Base-by-base conservation (phyloP, 2,113 vertebrate species). In the Rissa tridactyla region DNA sequence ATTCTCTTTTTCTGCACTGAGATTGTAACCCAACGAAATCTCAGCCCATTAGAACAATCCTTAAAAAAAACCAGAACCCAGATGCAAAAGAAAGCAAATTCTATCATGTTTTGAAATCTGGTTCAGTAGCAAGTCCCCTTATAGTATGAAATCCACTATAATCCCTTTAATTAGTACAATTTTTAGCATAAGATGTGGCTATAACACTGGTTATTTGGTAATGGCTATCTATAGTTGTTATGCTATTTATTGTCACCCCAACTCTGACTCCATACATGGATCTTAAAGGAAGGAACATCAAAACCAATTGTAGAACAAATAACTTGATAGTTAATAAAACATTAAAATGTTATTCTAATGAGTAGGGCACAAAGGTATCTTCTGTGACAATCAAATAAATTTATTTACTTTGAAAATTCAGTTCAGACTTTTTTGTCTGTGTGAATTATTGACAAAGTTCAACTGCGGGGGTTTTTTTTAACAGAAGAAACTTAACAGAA, bases 401-500 rank as follows among this genome's bases (percentile, higher is more conserved):
- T 57, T 46, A 78, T 29, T 84, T 92, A 80, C 17, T 77, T 76
- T 22, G 23, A 73, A 95, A 89, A 86, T 15, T n/a, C 57, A 3
- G 4, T 61, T 90, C 27, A 92, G 54, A 70, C 8, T 2, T 80
- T 34, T 68, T 71, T 85, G 30, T 27, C 54, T 46, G 20, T 60
- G n/a, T 71, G 38, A 95, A 80, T 76, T 85, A 88, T 5, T 64
- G 66, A 72, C 60, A 17, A 47, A 76, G n/a, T 80, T 92, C 85
- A 96, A 57, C 26, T 40, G 49, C 13, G 42, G n/a, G 10, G 0
- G 0, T 26, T 22, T 57, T 51, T 92, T 76, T 91, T 38, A 71
- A 62, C 9, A 87, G 32, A 87, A 93, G 17, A 62, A 88, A 86
- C 42, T 75, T 95, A 80, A 73, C 25, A 68, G 73, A 72, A 71